These are phyloP conservation scores for Notarius quadriscutis DNA, from an alignment of 2,113 vertebrate genomes.

Conservation along the genomic window DNA sequence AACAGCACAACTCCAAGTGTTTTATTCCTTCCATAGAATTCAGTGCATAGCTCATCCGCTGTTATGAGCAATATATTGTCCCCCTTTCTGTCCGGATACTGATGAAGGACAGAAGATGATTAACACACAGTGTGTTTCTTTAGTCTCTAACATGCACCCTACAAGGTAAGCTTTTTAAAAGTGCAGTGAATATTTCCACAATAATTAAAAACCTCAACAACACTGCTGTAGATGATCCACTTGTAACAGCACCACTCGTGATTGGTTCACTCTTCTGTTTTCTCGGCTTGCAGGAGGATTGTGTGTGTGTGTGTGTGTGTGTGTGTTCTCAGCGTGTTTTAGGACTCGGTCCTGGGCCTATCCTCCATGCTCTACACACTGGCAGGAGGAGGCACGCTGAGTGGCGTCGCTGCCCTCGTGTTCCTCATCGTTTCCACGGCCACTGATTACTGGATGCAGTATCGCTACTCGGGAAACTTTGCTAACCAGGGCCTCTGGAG, in stretches of 20 bases:
- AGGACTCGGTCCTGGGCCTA: constrained; percentile 56
- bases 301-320: background rate
- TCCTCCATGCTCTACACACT: constrained; percentile 73
- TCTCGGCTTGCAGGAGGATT: background rate
- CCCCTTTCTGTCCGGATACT: too few relatives aligned
- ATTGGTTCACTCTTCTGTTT: background rate
- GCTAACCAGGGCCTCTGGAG: constrained; percentile 83
- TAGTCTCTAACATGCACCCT: too few relatives aligned
- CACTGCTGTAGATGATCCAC: too few relatives aligned
- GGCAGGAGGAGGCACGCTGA: constrained; percentile 77
- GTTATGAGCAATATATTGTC: too few relatives aligned
- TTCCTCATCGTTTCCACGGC: constrained; percentile 80
- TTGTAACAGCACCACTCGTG: background rate
- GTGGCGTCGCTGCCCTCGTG: constrained; percentile 74
- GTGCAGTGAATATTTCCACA: too few relatives aligned
- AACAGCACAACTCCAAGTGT: too few relatives aligned
- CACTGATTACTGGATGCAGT: constrained; percentile 84
- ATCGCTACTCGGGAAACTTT: constrained; percentile 72
- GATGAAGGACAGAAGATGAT: too few relatives aligned
- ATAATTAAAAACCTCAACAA: too few relatives aligned
- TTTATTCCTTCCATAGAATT: too few relatives aligned
- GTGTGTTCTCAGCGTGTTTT: constrained; percentile 46
- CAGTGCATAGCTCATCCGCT: too few relatives aligned
- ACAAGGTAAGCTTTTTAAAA: too few relatives aligned
- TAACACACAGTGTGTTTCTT: too few relatives aligned